Base-by-base conservation (phyloP, 1,140 invertebrate genomes). In the Proales similis region DNA sequence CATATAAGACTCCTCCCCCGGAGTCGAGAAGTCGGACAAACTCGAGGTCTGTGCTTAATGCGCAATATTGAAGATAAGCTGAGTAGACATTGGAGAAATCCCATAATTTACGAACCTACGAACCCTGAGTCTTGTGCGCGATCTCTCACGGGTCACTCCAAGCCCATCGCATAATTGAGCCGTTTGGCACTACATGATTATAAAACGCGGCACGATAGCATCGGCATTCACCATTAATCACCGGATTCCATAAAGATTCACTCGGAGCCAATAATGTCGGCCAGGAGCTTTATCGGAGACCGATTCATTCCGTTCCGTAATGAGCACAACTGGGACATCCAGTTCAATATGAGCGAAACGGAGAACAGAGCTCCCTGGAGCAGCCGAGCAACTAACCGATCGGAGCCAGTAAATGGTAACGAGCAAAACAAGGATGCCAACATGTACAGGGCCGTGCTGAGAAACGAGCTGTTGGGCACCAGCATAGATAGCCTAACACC, bases 171-270 rank as follows among this genome's bases (percentile, higher is more conserved):
- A n/a, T 6, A 9, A 2, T 43, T 38, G 2, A 38, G n/a, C 36
- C n/a, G 1, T 14, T 5, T 12, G 12, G 9, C 12, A 20, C 27
- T 29, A 49, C 6, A 33, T 17, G 3, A 27, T 49, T 49, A 27
- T 32, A 26, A 11, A 49, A 24, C 1, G 19, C 32, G 22, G 17
- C 48, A 36, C 27, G 42, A 36, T n/a, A 24, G 38, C 24, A 5
- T 12, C 17, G 27, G 32, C 32, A 19, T 36, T 19, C 20, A 33
- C 39, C 20, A 24, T 29, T 27, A 26, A n/a, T n/a, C n/a, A n/a
- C n/a, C n/a, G n/a, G n/a, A 53, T 39, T 53, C 42, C 42, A 53
- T 53, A 26, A 53, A 53, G 42, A 38, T 53, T 53, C 48, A 53
- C n/a, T 57, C 51, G 9, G 45, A 57, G 32, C 32, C 33, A 27